Evolutionary conservation across 2,888 invertebrate species (phyloP), one percentile per base, ranked within the genome.

Genomic region (Opisthograptis luteolata): DNA sequence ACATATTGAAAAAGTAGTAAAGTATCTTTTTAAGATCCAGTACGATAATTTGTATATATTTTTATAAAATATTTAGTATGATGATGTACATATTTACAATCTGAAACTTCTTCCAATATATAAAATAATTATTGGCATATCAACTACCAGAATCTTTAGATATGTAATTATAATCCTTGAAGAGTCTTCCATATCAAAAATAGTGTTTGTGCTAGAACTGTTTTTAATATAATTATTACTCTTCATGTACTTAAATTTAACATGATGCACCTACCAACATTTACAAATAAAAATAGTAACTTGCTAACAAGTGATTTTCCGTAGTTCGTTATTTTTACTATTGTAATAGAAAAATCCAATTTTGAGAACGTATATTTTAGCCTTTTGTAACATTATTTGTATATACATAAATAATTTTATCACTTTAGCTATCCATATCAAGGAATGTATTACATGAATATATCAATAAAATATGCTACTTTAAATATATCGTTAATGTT

Each of bases 171-270:
- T 76, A 80, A 84, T 80, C 76, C 71, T 81, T 79, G 73, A 81
- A 76, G 77, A 80, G 86, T 91, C 91, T 91, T 91, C 91, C 91
- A 91, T 91, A 91, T 91, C 90, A 84, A 86, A 84, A 84, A 87
- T 86, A 87, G 85, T 74, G 74, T 71, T 80, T 79, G 82, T 78
- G 79, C 82, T 87, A 84, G 79, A 76, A 74, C 75, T 78, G 76
- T 74, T 68, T 76, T 76, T 74, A 56, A 51, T 59, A 20, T 58
- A 40, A 47, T 47, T 49, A 40, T 37, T 44, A 54, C 44, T 54
- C 42, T 47, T 57, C 48, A 40, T 24, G 34, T 41, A 40, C 12
- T 12, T 39, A 34, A 48, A 37, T 37, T 28, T 49, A 40, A 55
- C n/a, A 39, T 40, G 57, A 60, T 47, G 47, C 40, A 48, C 24